A percentile compares a stretch with the other conserved stretches of the same genome.
phyloP scores from a whole-genome alignment of 2,113 vertebrate species.

The Ciconia maguari region DNA sequence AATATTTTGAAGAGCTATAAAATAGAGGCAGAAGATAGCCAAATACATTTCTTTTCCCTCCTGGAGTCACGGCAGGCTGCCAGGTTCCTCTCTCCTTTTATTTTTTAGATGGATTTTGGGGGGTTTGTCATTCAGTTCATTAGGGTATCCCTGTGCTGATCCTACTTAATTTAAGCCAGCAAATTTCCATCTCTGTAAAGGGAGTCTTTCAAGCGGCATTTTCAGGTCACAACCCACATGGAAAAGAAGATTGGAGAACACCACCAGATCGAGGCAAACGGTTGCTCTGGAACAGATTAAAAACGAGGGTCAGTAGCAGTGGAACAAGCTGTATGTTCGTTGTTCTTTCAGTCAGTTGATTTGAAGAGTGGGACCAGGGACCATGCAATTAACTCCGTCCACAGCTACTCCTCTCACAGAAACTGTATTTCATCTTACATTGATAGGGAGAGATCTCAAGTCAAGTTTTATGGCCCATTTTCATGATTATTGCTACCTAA shows the following conservation, averaged over 20 bases:
- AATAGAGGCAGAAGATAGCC: not conserved
- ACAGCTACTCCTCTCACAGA: not conserved
- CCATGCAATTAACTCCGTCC: not conserved
- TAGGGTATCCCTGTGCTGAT: not conserved
- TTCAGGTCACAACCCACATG: not conserved
- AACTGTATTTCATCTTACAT: not conserved
- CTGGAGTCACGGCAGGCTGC: not conserved
- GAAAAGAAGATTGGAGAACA: not conserved
- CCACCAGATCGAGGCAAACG: not conserved
- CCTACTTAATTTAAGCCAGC: not conserved
- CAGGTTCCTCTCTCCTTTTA: not conserved
- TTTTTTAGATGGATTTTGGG: not conserved
- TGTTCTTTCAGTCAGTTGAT: not conserved
- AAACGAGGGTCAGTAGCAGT: not conserved
- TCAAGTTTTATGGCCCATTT: constrained; percentile 53
- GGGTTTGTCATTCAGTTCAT: not conserved
- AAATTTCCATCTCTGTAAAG: not conserved
- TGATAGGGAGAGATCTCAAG: not conserved
- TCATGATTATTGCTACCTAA: constrained; percentile 50
- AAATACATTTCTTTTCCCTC: not conserved
- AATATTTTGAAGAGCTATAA: not conserved
- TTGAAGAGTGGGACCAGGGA: not conserved
- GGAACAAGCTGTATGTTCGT: not conserved
- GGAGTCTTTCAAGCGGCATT: not conserved
- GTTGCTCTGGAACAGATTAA: not conserved